These are phyloP conservation scores for Sula dactylatra DNA, from an alignment of 2,113 vertebrate species.

Conservation along the genomic window DNA sequence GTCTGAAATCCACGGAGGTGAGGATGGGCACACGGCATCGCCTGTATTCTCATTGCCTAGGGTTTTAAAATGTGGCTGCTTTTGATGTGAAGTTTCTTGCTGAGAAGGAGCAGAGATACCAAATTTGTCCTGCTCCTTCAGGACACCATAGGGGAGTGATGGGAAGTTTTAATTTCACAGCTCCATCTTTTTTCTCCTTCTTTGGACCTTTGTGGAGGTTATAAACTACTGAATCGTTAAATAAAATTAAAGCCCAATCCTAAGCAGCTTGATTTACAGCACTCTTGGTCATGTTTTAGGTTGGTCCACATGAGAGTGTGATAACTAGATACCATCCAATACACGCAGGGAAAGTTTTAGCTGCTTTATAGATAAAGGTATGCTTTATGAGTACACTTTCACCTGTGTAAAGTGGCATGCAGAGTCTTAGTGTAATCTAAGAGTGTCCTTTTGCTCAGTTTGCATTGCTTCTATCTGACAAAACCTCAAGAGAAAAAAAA, in stretches of 20 bases:
- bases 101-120: neutral
- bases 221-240: neutral
- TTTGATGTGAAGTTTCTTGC: neutral
- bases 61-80: neutral
- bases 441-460: neutral
- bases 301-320: neutral
- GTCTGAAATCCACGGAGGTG: neutral
- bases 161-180: neutral
- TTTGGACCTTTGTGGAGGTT: neutral
- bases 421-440: neutral
- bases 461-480: conserved; percentile 3
- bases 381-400: neutral
- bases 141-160: neutral
- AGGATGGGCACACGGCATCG: neutral
- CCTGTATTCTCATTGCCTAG: neutral
- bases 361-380: neutral
- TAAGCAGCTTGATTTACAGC: neutral
- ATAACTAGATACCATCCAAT: neutral
- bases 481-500: neutral
- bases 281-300: neutral
- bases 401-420: neutral
- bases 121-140: neutral
- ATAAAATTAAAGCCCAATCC: neutral
- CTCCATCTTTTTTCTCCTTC: neutral
- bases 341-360: neutral